A percentile compares a stretch with the other conserved stretches of the same genome.
phyloP scores from a whole-genome alignment of 2,113 vertebrate genomes.

The Dendropsophus ebraccatus region DNA sequence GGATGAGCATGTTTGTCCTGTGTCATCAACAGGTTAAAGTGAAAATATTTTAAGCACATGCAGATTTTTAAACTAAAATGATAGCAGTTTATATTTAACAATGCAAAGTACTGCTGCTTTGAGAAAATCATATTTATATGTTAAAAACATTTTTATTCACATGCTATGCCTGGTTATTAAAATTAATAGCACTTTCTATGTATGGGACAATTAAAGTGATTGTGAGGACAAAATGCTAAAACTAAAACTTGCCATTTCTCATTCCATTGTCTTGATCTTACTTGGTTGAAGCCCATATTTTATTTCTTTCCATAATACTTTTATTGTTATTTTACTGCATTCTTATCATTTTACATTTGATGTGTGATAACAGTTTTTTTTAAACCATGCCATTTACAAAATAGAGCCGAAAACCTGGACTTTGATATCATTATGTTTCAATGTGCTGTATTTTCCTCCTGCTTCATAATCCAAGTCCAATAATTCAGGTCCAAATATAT shows the following conservation, averaged over 20 bases:
- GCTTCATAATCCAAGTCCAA: conserved; percentile 3
- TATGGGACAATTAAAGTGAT: neutral
- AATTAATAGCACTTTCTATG: neutral
- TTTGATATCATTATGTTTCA: neutral
- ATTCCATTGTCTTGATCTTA: neutral
- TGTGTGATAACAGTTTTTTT: neutral
- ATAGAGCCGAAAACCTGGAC: neutral
- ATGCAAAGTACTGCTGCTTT: neutral
- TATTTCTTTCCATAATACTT: neutral
- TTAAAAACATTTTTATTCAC: neutral
- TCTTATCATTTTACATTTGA: neutral
- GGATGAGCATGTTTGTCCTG: too few species aligned
- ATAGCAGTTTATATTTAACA: neutral
- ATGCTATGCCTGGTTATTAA: neutral
- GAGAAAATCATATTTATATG: neutral
- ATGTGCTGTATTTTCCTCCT: neutral
- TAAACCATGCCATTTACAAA: neutral
- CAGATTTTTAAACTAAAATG: neutral
- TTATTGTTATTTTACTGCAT: neutral
- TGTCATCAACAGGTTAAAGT: too few species aligned
- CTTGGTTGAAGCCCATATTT: neutral
- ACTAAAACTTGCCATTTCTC: neutral
- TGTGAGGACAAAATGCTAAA: neutral
- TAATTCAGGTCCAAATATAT: conserved; percentile 5
- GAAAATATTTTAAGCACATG: neutral